Conservation (phyloP, 2,797 vertebrate genomes). For the Loris lydekkerianus region DNA sequence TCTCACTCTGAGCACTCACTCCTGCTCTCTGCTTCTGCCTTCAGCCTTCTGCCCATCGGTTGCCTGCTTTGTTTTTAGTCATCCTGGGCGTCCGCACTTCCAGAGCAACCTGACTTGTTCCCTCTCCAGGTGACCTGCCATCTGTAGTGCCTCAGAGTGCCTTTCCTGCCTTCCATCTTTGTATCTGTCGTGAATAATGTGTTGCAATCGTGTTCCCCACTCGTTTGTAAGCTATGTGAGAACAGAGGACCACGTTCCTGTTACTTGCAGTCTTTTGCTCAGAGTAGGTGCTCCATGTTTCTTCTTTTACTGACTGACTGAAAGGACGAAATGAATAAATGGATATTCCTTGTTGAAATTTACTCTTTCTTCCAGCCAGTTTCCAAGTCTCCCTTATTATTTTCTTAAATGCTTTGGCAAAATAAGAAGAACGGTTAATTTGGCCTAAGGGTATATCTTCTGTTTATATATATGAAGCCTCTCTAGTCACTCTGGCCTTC, state of each 20-base stretch:
- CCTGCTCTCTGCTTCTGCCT: neutral
- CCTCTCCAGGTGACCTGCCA: neutral
- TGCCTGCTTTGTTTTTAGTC: neutral
- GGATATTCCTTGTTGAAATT: neutral
- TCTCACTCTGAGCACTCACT: neutral
- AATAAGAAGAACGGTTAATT: slow-evolving; percentile 5
- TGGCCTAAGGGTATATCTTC: neutral
- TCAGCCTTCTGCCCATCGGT: neutral
- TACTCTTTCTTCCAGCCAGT: neutral
- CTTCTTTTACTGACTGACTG: neutral
- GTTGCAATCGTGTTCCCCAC: neutral
- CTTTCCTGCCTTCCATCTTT: neutral
- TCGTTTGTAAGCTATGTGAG: neutral
- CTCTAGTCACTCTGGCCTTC: neutral
- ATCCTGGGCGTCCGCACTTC: neutral
- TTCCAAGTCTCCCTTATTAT: slow-evolving; percentile 28
- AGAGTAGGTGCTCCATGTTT: neutral
- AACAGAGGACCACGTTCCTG: neutral
- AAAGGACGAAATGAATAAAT: neutral
- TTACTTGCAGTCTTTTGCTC: neutral
- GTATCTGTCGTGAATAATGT: neutral
- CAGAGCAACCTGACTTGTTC: neutral
- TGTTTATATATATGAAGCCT: slow-evolving; percentile 3
- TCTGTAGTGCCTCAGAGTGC: neutral
- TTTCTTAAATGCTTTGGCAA: slow-evolving; percentile 56